A percentile compares a stretch with the other conserved stretches of the same genome.
phyloP scores from a whole-genome alignment of 2,113 vertebrate genomes.

The Leucopternis melanops region DNA sequence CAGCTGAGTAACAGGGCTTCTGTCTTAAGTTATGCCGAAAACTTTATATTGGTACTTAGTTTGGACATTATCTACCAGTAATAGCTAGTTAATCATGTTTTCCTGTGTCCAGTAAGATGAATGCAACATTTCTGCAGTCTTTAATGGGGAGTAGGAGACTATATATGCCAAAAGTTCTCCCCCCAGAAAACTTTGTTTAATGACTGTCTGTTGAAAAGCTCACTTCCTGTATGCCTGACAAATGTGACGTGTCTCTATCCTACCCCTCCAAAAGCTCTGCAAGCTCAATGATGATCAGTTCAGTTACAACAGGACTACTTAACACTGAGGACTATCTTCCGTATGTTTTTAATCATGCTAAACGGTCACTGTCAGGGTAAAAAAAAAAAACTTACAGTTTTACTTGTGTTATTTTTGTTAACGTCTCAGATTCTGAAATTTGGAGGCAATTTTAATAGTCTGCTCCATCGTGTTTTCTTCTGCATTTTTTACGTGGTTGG shows the following conservation, averaged over 20 bases:
- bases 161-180: background rate
- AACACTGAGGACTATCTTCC: background rate
- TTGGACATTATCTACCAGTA: background rate
- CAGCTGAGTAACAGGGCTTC: constrained; percentile 4
- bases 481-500: background rate
- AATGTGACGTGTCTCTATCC: background rate
- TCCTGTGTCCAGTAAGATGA: background rate
- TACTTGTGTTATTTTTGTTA: constrained; percentile 2
- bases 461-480: background rate
- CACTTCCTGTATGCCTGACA: background rate
- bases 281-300: background rate
- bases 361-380: background rate
- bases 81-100: background rate
- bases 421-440: background rate
- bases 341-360: background rate
- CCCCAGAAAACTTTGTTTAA: background rate
- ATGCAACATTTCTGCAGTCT: background rate
- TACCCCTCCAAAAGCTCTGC: background rate
- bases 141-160: background rate
- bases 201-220: background rate
- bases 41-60: background rate
- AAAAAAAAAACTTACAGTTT: background rate
- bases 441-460: background rate
- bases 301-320: background rate
- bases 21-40: background rate